A percentile compares a stretch with the other conserved stretches of the same genome.
phyloP scores from a whole-genome alignment of 2,113 vertebrate species.

The Podocnemis expansa region DNA sequence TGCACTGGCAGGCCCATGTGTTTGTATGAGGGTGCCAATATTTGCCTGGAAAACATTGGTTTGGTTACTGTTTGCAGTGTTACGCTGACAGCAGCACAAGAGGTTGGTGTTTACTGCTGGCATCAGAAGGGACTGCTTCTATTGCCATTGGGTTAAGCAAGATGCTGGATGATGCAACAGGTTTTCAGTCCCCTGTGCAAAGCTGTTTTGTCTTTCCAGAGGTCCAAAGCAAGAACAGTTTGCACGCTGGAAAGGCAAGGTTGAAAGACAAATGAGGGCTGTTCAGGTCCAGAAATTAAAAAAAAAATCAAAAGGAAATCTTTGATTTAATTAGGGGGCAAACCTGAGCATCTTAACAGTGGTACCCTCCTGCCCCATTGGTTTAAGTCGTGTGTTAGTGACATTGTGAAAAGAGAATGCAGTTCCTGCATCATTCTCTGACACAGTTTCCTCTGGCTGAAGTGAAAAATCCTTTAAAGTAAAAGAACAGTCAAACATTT shows the following conservation, averaged over 20 bases:
- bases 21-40: not conserved
- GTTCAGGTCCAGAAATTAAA: not conserved
- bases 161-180: not conserved
- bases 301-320: rapidly evolving
- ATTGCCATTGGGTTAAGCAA: not conserved
- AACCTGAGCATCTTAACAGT: not conserved
- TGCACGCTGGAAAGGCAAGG: rapidly evolving
- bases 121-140: not conserved
- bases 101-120: no score
- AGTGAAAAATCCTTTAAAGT: not conserved
- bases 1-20: not conserved
- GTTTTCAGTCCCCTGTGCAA: not conserved
- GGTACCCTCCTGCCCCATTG: not conserved
- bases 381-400: rapidly evolving
- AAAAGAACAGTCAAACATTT: rapidly evolving
- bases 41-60: rapidly evolving
- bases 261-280: not conserved
- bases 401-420: rapidly evolving
- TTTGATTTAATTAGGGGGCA: not conserved
- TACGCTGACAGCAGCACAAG: not conserved
- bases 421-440: not conserved
- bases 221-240: not conserved
- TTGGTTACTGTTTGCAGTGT: not conserved
- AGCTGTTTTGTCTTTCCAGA: not conserved
- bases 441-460: not conserved